phyloP scores from a whole-genome alignment of 1,140 invertebrate species.

The Oedothorax gibbosus region DNA sequence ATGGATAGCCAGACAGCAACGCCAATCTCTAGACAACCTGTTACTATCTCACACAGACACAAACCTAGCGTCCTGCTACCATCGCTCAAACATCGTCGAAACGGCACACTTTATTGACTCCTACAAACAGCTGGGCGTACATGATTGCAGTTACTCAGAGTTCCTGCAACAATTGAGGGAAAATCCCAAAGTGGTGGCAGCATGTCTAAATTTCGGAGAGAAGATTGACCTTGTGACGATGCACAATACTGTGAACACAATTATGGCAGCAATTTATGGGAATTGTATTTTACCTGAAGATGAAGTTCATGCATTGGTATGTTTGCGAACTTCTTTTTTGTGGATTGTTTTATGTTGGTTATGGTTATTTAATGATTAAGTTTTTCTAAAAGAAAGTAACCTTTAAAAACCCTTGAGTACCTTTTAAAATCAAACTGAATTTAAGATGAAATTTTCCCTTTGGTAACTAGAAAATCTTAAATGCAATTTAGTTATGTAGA shows the following conservation, averaged over 20 bases:
- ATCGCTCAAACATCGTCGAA: slow-evolving; percentile 81
- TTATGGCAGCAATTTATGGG: slow-evolving; percentile 86
- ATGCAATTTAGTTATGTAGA: too few relatives aligned
- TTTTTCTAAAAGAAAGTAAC: too few relatives aligned
- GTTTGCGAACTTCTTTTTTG: not conserved
- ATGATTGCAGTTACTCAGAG: slow-evolving; percentile 84
- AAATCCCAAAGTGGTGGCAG: slow-evolving; percentile 83
- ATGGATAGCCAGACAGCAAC: slow-evolving; percentile 90
- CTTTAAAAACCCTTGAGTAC: too few relatives aligned
- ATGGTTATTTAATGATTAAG: too few relatives aligned
- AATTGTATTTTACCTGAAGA: slow-evolving; percentile 85
- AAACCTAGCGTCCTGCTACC: slow-evolving; percentile 80
- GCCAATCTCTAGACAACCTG: slow-evolving; percentile 84
- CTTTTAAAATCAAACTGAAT: too few relatives aligned
- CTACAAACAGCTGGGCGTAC: slow-evolving; percentile 85
- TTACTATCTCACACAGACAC: slow-evolving; percentile 81
- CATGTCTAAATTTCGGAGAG: slow-evolving; percentile 84
- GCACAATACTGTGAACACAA: slow-evolving; percentile 77
- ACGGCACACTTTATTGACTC: slow-evolving; percentile 87
- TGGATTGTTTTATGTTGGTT: too few relatives aligned
- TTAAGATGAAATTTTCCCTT: too few relatives aligned
- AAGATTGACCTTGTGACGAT: slow-evolving; percentile 73
- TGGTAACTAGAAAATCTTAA: too few relatives aligned
- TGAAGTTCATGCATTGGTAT: slow-evolving; percentile 79
- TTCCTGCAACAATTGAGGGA: slow-evolving; percentile 82